Evolutionary conservation across 92 coral and sea anemone genomes (phyloP).

Genomic region (Paramuricea clavata): DNA sequence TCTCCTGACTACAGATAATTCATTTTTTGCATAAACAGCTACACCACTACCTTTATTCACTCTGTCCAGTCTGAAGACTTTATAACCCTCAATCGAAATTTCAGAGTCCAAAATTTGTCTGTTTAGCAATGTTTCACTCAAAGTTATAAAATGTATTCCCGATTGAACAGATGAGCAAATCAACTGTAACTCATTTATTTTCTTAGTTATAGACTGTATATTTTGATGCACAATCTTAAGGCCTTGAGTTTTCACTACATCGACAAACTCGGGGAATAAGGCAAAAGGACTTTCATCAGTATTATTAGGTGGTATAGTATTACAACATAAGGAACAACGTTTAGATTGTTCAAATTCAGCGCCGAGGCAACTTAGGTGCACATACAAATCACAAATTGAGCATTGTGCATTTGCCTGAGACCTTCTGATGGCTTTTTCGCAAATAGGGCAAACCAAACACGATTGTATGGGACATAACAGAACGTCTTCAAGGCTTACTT

Average conservation of each 20-base stretch:
- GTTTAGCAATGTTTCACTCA: constrained; percentile 56
- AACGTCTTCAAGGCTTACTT: constrained; percentile 1
- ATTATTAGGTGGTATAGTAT: neutral
- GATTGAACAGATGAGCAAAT: constrained; percentile 32
- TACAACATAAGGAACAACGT: constrained; percentile 21
- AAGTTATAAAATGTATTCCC: constrained; percentile 48
- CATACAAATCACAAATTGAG: constrained; percentile 2
- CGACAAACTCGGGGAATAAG: constrained; percentile 18
- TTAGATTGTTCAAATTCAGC: constrained; percentile 37
- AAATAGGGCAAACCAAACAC: constrained; percentile 31
- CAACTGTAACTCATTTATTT: constrained; percentile 58
- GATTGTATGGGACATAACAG: constrained; percentile 11
- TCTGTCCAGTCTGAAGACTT: constrained; percentile 61
- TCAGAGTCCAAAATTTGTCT: constrained; percentile 49
- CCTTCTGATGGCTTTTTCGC: constrained; percentile 36
- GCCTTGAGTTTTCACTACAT: constrained; percentile 31
- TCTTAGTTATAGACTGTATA: constrained; percentile 46
- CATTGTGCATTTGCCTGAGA: constrained; percentile 23
- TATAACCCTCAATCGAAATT: constrained; percentile 61
- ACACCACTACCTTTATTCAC: constrained; percentile 55
- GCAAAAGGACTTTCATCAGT: constrained; percentile 1
- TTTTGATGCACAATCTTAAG: constrained; percentile 62
- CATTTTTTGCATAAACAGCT: constrained; percentile 46
- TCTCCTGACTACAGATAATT: constrained; percentile 59
- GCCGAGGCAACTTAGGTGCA: constrained; percentile 25